Evolutionary conservation across 2,113 vertebrate genomes (phyloP).

Genomic region (Cathartes aura): DNA sequence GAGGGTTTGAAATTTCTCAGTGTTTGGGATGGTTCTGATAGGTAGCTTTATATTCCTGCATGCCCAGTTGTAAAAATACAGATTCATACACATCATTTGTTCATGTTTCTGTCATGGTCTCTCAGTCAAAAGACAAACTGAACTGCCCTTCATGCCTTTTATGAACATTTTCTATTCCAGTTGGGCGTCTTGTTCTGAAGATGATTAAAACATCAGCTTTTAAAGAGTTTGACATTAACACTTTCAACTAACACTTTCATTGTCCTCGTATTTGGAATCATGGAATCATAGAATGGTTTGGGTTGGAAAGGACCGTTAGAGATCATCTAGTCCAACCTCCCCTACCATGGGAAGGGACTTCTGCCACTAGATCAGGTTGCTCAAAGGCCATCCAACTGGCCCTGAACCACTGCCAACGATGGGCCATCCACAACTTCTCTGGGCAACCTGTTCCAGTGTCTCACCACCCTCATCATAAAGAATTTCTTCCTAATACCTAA

Average conservation of each 20-base stretch:
- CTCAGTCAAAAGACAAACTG: background rate
- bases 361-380: background rate
- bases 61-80: background rate
- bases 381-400: rapidly evolving
- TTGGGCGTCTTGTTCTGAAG: background rate
- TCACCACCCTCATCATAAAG: background rate
- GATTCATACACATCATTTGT: background rate
- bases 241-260: background rate
- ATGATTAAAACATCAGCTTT: background rate
- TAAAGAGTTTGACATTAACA: background rate
- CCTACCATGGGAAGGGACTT: rapidly evolving
- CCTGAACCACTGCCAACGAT: background rate
- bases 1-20: background rate
- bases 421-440: rapidly evolving
- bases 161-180: background rate
- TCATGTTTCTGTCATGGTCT: background rate
- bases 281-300: background rate
- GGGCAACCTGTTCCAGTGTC: background rate
- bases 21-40: background rate
- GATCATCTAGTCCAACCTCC: background rate
- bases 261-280: background rate
- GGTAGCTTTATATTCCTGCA: background rate
- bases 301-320: background rate
- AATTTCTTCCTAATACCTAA: background rate
- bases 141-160: background rate